Evolutionary conservation across 1,140 invertebrate species (phyloP), one percentile per base, ranked within the genome.

Genomic region (Drosophila micromelanica): DNA sequence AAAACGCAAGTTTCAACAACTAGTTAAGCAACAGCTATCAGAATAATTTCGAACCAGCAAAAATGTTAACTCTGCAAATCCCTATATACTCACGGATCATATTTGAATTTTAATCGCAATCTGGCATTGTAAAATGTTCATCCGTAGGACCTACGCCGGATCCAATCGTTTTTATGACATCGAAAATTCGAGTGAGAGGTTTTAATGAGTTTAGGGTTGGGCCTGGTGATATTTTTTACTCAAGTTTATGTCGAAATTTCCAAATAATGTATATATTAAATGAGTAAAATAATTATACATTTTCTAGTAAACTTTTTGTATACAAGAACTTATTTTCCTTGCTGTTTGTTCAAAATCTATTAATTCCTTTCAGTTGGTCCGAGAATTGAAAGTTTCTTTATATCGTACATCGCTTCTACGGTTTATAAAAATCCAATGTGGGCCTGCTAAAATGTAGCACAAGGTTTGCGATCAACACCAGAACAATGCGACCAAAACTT

Each of bases 401-500:
- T 30, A 49, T 17, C 37, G 17, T 32, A 11, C 8, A 15, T 3
- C 32, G 15, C 13, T 30, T 30, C 35, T 38, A 20, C 32, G 17
- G 13, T 32, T 40, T 43, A 59, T 43, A 40, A 37, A 46, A 59
- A 59, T 49, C 54, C 45, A 64, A 76, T 80, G 62, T 72, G 38
- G 23, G 76, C 60, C 60, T 68, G 40, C 51, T 46, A 20, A 45
- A 70, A 85, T 85, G 67, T 85, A 56, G 76, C 59, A 79, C 80
- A 80, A 84, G 80, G 80, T 74, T 46, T 68, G 15, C 57, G 32
- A 64, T 17, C 17, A 17, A 2, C 17, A 17, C 56, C 48, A 73
- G 55, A 64, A 85, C 67, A 78, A 76, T 76, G 73, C 76, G 62
- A 52, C 8, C 37, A 65, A 57, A 27, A 55, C 52, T 42, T 57